Conservation (phyloP, 2,797 vertebrate genomes). For the Myotis myotis region DNA sequence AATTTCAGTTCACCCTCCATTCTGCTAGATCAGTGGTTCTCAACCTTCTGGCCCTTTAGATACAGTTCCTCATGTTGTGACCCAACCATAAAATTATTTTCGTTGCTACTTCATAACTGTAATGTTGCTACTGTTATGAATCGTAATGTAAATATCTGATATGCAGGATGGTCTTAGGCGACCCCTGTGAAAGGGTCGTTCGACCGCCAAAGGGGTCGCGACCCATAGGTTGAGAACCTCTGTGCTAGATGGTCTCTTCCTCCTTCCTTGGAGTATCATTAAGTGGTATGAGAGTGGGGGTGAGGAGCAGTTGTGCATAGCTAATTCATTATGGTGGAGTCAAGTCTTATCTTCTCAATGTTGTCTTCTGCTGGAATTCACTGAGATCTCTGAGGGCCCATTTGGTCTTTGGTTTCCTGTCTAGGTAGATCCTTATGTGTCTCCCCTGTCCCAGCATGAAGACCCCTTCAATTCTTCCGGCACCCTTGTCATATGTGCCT, state of each 20-base stretch:
- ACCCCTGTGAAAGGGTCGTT: no score
- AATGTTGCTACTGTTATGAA: no score
- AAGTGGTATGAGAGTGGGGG: background rate
- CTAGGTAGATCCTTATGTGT: background rate
- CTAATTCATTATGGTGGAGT: background rate
- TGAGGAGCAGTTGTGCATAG: background rate
- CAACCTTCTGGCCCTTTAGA: no score
- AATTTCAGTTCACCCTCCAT: background rate
- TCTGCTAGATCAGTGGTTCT: background rate
- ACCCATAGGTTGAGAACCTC: no score
- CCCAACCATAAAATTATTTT: no score
- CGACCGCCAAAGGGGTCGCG: no score
- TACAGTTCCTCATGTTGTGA: no score
- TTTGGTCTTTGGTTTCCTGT: background rate
- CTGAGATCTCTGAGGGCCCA: background rate
- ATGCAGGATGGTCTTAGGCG: no score
- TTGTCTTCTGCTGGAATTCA: background rate
- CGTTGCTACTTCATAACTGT: no score
- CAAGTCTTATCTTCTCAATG: background rate
- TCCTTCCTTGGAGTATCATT: background rate
- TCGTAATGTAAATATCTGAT: no score
- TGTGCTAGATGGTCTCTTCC: background rate
- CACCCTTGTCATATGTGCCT: background rate
- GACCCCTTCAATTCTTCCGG: background rate
- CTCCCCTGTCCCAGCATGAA: background rate